Evolutionary conservation across 2,113 vertebrate genomes (phyloP), one percentile per base, ranked within the genome.

Genomic region (Neodontobutis hainanensis): DNA sequence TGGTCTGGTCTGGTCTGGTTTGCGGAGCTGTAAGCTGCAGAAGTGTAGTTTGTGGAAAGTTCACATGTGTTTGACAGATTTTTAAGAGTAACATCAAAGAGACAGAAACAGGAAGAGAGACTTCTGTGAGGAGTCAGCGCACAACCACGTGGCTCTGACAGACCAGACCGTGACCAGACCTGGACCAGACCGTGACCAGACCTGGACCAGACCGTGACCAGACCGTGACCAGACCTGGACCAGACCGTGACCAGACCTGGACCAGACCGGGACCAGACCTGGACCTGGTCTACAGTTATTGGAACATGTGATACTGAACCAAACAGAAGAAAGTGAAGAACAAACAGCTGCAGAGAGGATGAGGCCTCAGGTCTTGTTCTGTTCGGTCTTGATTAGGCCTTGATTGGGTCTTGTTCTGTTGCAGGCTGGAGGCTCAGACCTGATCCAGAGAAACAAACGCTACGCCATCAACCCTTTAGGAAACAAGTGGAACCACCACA

Each of bases 31-130:
- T 49, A n/a, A 49, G 9, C 4, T 15, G n/a, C 48, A 49, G 15
- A 49, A 40, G 8, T 9, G 16, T 32, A 16, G 6, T 10, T n/a
- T n/a, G 19, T 52, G 27, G 11, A 32, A 3, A 15, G 63, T 72
- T 89, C 80, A 74, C 88, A 89, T 77, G 73, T 85, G 85, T 85
- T 70, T 79, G 86, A 66, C 83, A 91, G 81, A 90, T 87, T 78
- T 79, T 61, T 84, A 46, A 35, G 61, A 4, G 65, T 72, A 66
- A 53, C 44, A 51, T 50, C 49, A 59, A 32, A 68, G 59, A 72
- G 38, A 57, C 19, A 68, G 61, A 72, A 32, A 52, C 14, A 32
- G 50, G 32, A 58, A 49, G 55, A 10, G 56, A 61, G 63, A 69
- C 71, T 81, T 78, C 47, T 72, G 73, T 47, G 11, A 36, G 50